Percentiles rank a stretch among this genome's conserved stretches.
Conservation (phyloP, 2,888 invertebrate species). For the Candidula unifasciata region DNA sequence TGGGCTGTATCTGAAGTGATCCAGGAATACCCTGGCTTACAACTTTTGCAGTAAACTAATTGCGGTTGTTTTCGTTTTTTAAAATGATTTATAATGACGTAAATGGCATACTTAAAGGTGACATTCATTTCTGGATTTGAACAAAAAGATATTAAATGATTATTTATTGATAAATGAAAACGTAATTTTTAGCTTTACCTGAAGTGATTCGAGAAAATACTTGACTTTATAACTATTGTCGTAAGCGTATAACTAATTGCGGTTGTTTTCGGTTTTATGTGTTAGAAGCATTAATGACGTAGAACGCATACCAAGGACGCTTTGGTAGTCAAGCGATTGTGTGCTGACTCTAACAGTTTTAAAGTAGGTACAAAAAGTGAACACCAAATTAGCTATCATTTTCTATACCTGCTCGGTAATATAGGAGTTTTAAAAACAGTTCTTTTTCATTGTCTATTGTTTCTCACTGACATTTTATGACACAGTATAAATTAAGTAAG, state of each 20-base stretch:
- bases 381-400: no score
- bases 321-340: background rate
- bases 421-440: no score
- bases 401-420: no score
- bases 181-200: background rate
- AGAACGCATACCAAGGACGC: conserved; percentile 45
- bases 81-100: background rate
- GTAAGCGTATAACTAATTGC: background rate
- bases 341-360: no score
- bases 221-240: background rate
- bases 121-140: no score
- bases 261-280: conserved; percentile 7
- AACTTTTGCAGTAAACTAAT: background rate
- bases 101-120: conserved; percentile 19
- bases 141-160: background rate
- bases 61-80: conserved; percentile 6
- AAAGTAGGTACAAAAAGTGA: no score
- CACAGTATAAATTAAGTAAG: no score
- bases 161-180: background rate
- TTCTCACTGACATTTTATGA: no score
- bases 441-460: no score
- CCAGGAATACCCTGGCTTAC: no score
- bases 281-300: background rate
- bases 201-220: no score
- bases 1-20: no score